Conservation (phyloP, 2,113 vertebrate species). For the Neoarius graeffei region DNA sequence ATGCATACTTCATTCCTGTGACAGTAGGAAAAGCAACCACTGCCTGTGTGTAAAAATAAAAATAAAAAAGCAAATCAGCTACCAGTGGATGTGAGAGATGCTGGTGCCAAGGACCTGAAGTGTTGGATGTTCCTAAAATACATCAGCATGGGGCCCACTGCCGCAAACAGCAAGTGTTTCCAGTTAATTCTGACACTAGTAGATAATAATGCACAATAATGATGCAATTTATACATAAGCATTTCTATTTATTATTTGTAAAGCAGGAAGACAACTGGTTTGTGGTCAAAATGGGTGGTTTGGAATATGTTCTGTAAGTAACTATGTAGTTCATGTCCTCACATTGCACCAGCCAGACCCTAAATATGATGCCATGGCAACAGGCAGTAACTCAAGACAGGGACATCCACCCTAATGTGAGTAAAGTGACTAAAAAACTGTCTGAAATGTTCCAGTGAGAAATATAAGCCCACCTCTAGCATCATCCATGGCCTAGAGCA, state of each 20-base stretch:
- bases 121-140: conserved; percentile 20
- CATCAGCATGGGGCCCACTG: not conserved
- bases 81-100: not conserved
- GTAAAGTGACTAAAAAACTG: not conserved
- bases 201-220: not conserved
- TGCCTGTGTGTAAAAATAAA: not conserved
- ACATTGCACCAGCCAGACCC: not conserved
- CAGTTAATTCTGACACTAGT: not conserved
- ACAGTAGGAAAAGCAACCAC: not conserved
- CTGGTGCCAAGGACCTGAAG: not conserved
- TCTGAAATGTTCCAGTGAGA: not conserved
- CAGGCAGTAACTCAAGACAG: conserved; percentile 3
- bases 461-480: not conserved
- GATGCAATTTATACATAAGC: not conserved
- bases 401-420: not conserved
- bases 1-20: not conserved
- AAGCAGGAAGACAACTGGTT: not conserved
- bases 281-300: not conserved
- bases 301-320: not conserved
- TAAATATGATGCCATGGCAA: conserved; percentile 16
- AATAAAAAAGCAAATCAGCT: not conserved
- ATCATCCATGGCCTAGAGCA: not conserved
- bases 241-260: not conserved
- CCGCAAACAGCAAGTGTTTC: not conserved
- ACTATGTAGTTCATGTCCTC: not conserved